Percentiles rank a stretch among this genome's conserved stretches.
These are phyloP conservation scores for Eleginops maclovinus DNA, from an alignment of 2,113 vertebrate species.

Conservation along the genomic window DNA sequence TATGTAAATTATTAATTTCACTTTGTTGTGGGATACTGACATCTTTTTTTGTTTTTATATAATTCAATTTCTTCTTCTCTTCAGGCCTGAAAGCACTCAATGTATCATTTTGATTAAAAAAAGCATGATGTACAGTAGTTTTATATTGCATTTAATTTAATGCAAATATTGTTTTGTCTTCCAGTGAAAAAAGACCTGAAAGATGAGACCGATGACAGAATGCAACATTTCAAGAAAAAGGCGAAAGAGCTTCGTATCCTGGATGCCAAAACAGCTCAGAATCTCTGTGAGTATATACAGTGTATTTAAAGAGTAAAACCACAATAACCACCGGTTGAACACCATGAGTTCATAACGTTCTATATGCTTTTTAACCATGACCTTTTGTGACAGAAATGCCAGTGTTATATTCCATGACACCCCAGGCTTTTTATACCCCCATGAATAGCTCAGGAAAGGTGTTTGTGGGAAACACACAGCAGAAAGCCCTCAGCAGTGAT, in stretches of 20 bases:
- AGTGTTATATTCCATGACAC: slow-evolving; percentile 1
- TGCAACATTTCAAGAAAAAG: slow-evolving; percentile 89
- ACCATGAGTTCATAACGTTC: not conserved
- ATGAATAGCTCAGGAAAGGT: slow-evolving; percentile 3
- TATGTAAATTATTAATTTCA: slow-evolving; percentile 22
- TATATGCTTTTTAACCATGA: slow-evolving; percentile 2
- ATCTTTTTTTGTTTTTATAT: not conserved
- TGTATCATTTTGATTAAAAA: not conserved
- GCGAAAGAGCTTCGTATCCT: slow-evolving; percentile 93
- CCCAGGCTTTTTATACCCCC: slow-evolving; percentile 7
- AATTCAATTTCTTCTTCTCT: not conserved
- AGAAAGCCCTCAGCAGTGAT: slow-evolving; percentile 2
- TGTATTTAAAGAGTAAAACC: not conserved
- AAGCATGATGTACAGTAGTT: not conserved
- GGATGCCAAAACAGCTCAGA: slow-evolving; percentile 94
- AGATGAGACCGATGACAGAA: slow-evolving; percentile 88
- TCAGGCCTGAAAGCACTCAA: not conserved
- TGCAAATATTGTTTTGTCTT: slow-evolving; percentile 30
- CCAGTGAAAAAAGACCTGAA: slow-evolving; percentile 87
- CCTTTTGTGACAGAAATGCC: slow-evolving; percentile 6
- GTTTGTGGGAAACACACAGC: slow-evolving; percentile 2
- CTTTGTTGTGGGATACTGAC: slow-evolving; percentile 3
- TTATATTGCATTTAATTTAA: not conserved
- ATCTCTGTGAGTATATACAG: slow-evolving; percentile 90
- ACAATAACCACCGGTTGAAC: not conserved